Evolutionary conservation across 2,113 vertebrate genomes (phyloP).

Genomic region (Stegastes partitus): DNA sequence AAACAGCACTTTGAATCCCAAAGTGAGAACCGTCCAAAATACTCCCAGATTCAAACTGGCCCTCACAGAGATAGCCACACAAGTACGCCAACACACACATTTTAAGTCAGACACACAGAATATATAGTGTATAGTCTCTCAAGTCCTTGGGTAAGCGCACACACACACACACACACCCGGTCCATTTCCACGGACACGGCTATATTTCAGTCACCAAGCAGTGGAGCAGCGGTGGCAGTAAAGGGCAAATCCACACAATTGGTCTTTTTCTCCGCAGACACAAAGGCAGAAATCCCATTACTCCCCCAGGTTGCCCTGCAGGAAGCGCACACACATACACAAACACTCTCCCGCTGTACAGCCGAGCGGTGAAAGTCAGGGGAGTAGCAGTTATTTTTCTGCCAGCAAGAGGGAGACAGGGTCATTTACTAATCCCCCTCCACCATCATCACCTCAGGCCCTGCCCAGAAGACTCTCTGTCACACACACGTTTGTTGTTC

Average conservation of each 20-base stretch:
- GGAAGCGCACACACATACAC: constrained; percentile 29
- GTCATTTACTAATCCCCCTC: constrained; percentile 55
- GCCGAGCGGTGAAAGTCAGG: constrained; percentile 20
- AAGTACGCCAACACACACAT: not conserved
- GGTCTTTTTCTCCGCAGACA: constrained; percentile 48
- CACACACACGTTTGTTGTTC: constrained; percentile 1
- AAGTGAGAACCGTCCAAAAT: too few species aligned
- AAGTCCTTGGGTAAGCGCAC: not conserved
- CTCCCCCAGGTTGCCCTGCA: constrained; percentile 27
- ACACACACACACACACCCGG: constrained; percentile 7
- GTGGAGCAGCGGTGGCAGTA: constrained; percentile 40
- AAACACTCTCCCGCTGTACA: not conserved
- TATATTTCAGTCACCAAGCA: constrained; percentile 49
- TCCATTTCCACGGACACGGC: constrained; percentile 1
- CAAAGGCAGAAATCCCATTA: constrained; percentile 65
- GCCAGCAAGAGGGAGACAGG: constrained; percentile 36
- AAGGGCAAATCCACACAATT: constrained; percentile 62
- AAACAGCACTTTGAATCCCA: too few species aligned
- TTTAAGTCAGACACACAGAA: not conserved
- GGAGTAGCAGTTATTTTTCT: constrained; percentile 40
- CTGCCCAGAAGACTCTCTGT: constrained; percentile 1
- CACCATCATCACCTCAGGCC: constrained; percentile 37
- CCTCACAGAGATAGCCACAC: not conserved
- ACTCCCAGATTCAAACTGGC: too few species aligned
- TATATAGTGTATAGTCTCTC: not conserved